These are phyloP conservation scores for Pseudochaenichthys georgianus DNA, from an alignment of 2,797 vertebrate species.

Conservation along the genomic window DNA sequence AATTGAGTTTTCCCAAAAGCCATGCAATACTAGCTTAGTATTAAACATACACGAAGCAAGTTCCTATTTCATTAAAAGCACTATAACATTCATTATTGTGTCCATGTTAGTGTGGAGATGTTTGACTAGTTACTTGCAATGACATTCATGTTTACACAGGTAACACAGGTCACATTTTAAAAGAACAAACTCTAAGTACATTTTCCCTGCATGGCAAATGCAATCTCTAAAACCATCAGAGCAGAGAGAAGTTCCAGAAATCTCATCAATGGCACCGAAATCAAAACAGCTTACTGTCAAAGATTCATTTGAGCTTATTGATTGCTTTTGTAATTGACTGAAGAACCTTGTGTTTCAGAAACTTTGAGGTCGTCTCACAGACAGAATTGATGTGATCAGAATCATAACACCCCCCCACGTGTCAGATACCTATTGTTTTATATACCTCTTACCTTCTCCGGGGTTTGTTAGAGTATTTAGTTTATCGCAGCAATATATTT, in stretches of 20 bases:
- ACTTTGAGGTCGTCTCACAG: constrained; percentile 38
- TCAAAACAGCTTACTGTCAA: constrained; percentile 68
- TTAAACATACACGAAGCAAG: constrained; percentile 3
- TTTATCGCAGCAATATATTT: constrained; percentile 5
- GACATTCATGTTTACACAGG: constrained; percentile 39
- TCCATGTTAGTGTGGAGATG: not conserved
- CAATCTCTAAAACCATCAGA: constrained; percentile 80
- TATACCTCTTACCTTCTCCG: not conserved
- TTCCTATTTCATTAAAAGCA: not conserved
- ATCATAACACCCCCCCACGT: constrained; percentile 38
- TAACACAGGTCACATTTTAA: constrained; percentile 52
- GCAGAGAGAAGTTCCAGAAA: constrained; percentile 71
- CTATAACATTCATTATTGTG: constrained; percentile 19
- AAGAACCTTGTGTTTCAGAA: constrained; percentile 62
- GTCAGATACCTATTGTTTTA: not conserved
- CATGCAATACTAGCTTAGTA: not conserved
- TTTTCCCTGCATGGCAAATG: constrained; percentile 57
- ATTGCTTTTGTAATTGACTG: constrained; percentile 80
- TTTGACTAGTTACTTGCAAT: constrained; percentile 25
- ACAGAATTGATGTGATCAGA: constrained; percentile 68
- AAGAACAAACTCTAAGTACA: constrained; percentile 50
- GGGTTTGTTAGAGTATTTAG: not conserved
- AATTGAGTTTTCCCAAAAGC: not conserved
- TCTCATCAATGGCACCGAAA: constrained; percentile 72
- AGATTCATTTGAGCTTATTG: constrained; percentile 78